Percentiles rank a stretch among this genome's conserved stretches.
Conservation (phyloP, 2,888 invertebrate species). For the Mechanitis messenoides region DNA sequence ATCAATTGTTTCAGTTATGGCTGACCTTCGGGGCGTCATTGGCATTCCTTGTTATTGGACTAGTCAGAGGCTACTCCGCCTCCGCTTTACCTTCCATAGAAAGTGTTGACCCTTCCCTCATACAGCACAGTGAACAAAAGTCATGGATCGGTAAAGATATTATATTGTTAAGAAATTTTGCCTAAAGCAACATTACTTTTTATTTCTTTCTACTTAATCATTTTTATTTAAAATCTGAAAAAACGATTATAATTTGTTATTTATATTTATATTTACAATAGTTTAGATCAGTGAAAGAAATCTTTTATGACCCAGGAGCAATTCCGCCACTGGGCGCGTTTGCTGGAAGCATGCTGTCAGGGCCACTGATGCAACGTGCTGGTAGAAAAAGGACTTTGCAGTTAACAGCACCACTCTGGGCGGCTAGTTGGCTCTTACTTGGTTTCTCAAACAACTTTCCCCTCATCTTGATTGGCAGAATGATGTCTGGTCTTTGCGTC, state of each 20-base stretch:
- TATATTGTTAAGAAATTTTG: too few relatives aligned
- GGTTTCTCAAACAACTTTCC: slow-evolving; percentile 64
- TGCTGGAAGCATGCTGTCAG: slow-evolving; percentile 72
- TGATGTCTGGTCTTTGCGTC: slow-evolving; percentile 77
- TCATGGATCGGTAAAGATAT: slow-evolving; percentile 73
- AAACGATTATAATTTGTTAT: too few relatives aligned
- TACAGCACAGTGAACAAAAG: slow-evolving; percentile 65
- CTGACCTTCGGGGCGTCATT: slow-evolving; percentile 76
- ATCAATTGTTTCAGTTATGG: slow-evolving; percentile 60
- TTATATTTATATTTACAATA: too few relatives aligned
- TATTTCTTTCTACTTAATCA: too few relatives aligned
- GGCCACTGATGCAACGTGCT: slow-evolving; percentile 69
- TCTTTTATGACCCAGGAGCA: slow-evolving; percentile 53
- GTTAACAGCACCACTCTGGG: slow-evolving; percentile 69
- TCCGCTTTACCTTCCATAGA: slow-evolving; percentile 76
- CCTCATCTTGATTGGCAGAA: slow-evolving; percentile 71
- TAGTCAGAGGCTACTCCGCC: slow-evolving; percentile 77
- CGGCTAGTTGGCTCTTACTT: slow-evolving; percentile 74
- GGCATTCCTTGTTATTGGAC: slow-evolving; percentile 76
- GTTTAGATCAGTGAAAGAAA: too few relatives aligned
- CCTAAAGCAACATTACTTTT: too few relatives aligned
- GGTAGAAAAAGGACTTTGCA: slow-evolving; percentile 74
- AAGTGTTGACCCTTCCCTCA: slow-evolving; percentile 54
- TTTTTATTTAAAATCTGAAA: too few relatives aligned
- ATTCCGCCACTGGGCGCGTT: slow-evolving; percentile 77